Percentiles rank a stretch among this genome's conserved stretches.
phyloP scores from a whole-genome alignment of 2,797 vertebrate species.

The Numenius phaeopus region DNA sequence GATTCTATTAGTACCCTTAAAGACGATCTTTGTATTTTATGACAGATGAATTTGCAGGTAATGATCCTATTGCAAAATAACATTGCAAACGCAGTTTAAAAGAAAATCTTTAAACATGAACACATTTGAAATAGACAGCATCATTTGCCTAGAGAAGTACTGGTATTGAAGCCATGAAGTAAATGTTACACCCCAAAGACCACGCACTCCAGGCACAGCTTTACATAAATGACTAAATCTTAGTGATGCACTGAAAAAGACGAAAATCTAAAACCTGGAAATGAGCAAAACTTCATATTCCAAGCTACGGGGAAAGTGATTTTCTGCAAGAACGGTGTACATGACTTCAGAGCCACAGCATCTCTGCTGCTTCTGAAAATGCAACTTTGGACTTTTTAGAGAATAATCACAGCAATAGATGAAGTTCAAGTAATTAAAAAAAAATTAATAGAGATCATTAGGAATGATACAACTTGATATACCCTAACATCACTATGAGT shows the following conservation, averaged over 20 bases:
- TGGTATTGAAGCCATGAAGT: neutral
- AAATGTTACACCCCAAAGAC: neutral
- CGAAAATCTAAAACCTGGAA: neutral
- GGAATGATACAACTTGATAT: neutral
- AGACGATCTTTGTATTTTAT: neutral
- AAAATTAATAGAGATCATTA: neutral
- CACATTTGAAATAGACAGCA: neutral
- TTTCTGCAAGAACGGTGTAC: neutral
- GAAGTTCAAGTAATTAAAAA: neutral
- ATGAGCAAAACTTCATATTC: neutral
- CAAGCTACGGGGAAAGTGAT: neutral
- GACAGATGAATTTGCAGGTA: neutral
- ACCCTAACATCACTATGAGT: neutral
- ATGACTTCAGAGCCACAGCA: neutral
- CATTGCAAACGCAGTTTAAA: neutral
- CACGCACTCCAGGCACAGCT: accelerated
- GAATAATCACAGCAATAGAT: neutral
- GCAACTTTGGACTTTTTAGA: neutral
- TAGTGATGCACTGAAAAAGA: neutral
- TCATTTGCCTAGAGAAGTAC: neutral
- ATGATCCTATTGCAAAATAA: neutral
- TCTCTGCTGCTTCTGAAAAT: neutral
- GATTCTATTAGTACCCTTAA: neutral
- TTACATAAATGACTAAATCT: neutral
- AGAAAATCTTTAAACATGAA: neutral